Percentiles rank a stretch among this genome's conserved stretches.
Evolutionary conservation across 2,888 invertebrate species (phyloP).

Genomic region (Rhodophaea formosa): DNA sequence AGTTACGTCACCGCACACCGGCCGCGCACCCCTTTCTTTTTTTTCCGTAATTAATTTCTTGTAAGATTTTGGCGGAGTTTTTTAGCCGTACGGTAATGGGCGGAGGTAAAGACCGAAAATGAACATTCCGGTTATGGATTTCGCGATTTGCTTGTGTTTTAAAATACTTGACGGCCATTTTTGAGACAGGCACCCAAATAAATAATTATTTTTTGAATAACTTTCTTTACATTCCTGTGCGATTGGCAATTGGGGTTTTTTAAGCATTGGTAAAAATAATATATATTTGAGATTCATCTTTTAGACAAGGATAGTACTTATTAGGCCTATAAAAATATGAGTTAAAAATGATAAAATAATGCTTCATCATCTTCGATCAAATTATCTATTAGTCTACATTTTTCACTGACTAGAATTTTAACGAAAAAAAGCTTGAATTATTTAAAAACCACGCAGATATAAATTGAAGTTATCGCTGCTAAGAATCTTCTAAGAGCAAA

Average conservation of each 20-base stretch:
- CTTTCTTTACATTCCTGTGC: not conserved
- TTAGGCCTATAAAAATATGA: too few species aligned
- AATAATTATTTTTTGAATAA: conserved; percentile 11
- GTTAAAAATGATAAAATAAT: too few species aligned
- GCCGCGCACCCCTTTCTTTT: conserved; percentile 76
- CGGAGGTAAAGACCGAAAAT: conserved; percentile 12
- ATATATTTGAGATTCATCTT: not conserved
- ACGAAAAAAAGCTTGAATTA: not conserved
- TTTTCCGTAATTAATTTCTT: conserved; percentile 76
- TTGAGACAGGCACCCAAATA: conserved; percentile 13
- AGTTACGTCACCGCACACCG: conserved; percentile 71
- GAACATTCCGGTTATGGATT: conserved; percentile 25
- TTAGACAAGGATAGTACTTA: too few species aligned
- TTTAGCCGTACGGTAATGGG: conserved; percentile 32
- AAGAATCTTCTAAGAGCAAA: conserved; percentile 68
- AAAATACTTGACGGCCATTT: conserved; percentile 24
- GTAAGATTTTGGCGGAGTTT: conserved; percentile 66
- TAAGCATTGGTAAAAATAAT: not conserved
- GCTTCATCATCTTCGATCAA: too few species aligned
- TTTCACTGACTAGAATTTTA: too few species aligned
- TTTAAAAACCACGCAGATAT: not conserved
- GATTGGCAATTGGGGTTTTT: not conserved
- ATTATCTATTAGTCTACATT: too few species aligned
- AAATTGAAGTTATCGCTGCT: conserved; percentile 30
- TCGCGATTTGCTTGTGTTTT: conserved; percentile 20